Base-by-base conservation (phyloP, 2,888 invertebrate genomes). In the Nomada ruficornis region DNA sequence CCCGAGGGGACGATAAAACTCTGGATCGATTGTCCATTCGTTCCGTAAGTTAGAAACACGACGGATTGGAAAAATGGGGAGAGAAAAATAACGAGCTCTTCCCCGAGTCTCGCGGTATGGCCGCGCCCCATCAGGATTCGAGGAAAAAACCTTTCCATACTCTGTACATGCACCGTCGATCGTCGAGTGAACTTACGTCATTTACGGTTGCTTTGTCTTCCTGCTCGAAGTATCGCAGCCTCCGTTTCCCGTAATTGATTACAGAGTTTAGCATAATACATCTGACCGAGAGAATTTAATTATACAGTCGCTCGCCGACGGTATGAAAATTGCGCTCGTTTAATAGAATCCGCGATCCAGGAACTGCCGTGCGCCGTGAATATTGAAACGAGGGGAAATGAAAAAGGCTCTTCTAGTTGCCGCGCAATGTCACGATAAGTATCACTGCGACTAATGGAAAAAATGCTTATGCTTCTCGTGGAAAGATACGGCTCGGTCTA, bases 401-500 rank as follows among this genome's bases (percentile, higher is more conserved):
- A 23, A 76, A 23, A 20, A 11, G 55, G 18, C 68, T 73, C 82
- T 44, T 54, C 29, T 55, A 69, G 82, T 72, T 64, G 73, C 44
- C 71, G 59, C 57, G 65, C 72, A 72, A 52, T 55, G 68, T 23
- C 77, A 60, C 55, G 80, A 82, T 82, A 80, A 81, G 60, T 76
- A 71, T 74, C 81, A 26, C 54, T 26, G 50, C 20, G n/a, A 20
- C 29, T 26, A 10, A 47, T 26, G 60, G 80, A 81, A 86, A 86
- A 80, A 76, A 73, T 70, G 64, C 55, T 68, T 77, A 64, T 74
- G 64, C 64, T 73, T 75, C 82, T 71, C 78, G 84, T 76, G 86
- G 86, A 86, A 86, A 86, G 82, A 86, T 86, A 86, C 87, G 82
- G 75, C 79, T 57, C 50, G 76, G 68, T 78, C 80, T 82, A 76